phyloP scores from a whole-genome alignment of 2,113 vertebrate species.

The Ornithorhynchus anatinus region DNA sequence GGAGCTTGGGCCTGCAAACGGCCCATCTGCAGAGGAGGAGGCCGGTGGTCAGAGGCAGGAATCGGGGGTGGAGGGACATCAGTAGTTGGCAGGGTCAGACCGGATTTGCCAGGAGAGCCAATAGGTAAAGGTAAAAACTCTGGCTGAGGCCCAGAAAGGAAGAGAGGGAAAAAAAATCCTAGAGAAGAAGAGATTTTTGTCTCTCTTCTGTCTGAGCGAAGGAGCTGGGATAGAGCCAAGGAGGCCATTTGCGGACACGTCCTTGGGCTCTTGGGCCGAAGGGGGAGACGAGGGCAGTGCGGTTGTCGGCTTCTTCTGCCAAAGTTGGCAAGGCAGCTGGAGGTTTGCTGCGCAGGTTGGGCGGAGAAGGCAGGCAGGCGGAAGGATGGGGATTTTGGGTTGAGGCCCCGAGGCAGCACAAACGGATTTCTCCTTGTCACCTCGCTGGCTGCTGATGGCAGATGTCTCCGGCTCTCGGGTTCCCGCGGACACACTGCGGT shows the following conservation, averaged over 20 bases:
- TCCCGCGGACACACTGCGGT: not conserved
- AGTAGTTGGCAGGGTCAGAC: not conserved
- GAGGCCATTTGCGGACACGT: not conserved
- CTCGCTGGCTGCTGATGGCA: not conserved
- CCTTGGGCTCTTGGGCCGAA: not conserved
- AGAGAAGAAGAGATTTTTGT: not conserved
- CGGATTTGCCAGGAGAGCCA: not conserved
- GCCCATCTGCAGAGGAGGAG: not conserved
- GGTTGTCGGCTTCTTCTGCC: not conserved
- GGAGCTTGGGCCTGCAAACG: not conserved
- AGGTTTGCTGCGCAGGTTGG: not conserved
- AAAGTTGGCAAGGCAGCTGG: not conserved
- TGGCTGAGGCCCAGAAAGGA: not conserved
- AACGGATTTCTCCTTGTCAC: not conserved
- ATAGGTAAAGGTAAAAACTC: conserved; percentile 1
- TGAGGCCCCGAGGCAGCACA: not conserved
- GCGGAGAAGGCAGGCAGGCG: not conserved
- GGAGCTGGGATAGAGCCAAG: not conserved
- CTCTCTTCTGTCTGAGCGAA: not conserved
- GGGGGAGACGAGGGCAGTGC: too few relatives aligned
- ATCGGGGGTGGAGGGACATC: not conserved
- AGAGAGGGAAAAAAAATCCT: not conserved
- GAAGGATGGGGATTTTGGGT: not conserved
- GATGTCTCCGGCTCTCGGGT: not conserved
- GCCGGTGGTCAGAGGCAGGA: not conserved